Percentiles rank a stretch among this genome's conserved stretches.
phyloP scores from a whole-genome alignment of 2,888 invertebrate species.

The Hartigia nigra region DNA sequence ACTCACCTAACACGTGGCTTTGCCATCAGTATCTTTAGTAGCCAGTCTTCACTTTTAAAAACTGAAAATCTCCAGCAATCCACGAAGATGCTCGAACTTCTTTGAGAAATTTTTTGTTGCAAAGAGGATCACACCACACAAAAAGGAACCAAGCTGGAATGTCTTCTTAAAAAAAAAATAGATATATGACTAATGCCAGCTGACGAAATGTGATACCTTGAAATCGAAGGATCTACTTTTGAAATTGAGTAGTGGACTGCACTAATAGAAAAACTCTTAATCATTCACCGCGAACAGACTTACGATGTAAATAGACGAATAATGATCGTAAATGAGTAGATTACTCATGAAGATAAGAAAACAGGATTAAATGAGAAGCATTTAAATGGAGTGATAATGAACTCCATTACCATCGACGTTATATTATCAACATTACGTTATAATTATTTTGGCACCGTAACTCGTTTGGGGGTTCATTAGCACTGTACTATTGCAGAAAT shows the following conservation, averaged over 20 bases:
- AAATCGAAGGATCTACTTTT: not conserved
- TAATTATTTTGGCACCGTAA: not conserved
- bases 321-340: not conserved
- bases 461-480: not conserved
- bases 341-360: not conserved
- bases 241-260: not conserved
- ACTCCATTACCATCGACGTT: not conserved
- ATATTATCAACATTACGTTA: not conserved
- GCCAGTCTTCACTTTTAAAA: slow-evolving; percentile 20
- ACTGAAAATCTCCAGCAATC: not conserved
- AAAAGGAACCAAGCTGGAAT: not conserved
- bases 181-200: not conserved
- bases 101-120: not conserved
- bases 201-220: not conserved
- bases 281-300: not conserved
- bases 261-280: not conserved
- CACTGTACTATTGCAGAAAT: not conserved
- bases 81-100: not conserved
- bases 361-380: not conserved
- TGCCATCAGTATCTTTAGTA: slow-evolving; percentile 30
- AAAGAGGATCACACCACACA: not conserved
- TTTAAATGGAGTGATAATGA: not conserved
- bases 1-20: slow-evolving; percentile 10
- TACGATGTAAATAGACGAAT: not conserved
- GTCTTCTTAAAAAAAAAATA: not conserved